A percentile compares a stretch with the other conserved stretches of the same genome.
These are phyloP conservation scores for Camponotus vicinus DNA, from an alignment of 1,140 invertebrate species.

Conservation along the genomic window DNA sequence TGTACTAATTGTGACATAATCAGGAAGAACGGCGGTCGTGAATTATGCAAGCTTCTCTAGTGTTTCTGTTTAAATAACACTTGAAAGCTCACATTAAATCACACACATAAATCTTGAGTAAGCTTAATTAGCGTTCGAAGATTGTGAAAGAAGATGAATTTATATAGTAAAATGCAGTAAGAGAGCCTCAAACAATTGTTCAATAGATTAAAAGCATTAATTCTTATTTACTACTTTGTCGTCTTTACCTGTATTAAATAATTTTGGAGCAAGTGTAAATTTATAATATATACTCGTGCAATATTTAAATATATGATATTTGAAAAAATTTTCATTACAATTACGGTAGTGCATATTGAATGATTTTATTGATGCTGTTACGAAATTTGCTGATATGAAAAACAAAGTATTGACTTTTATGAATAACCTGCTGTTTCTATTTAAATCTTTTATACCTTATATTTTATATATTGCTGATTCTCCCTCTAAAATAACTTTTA, in stretches of 20 bases:
- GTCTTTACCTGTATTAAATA: not conserved
- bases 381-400: slow-evolving; percentile 6
- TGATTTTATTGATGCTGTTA: not conserved
- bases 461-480: not conserved
- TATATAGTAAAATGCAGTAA: not conserved
- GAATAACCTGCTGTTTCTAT: not conserved
- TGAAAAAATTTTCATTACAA: not conserved
- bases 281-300: not conserved
- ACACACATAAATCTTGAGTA: not conserved
- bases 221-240: too few relatives aligned
- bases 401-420: not conserved
- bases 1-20: slow-evolving; percentile 63
- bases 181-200: not conserved
- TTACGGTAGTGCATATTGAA: not conserved
- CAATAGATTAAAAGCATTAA: not conserved
- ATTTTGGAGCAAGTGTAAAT: not conserved
- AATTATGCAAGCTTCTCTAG: slow-evolving; percentile 71
- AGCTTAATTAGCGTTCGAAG: not conserved
- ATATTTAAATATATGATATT: not conserved
- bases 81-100: slow-evolving; percentile 34
- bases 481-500: not conserved
- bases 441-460: not conserved
- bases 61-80: not conserved
- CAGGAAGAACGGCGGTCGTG: slow-evolving; percentile 54
- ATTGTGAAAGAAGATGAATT: not conserved